Base-by-base conservation (phyloP, 37 sponge, comb jelly and placozoan genomes). In the Lycopodina hypogea region DNA sequence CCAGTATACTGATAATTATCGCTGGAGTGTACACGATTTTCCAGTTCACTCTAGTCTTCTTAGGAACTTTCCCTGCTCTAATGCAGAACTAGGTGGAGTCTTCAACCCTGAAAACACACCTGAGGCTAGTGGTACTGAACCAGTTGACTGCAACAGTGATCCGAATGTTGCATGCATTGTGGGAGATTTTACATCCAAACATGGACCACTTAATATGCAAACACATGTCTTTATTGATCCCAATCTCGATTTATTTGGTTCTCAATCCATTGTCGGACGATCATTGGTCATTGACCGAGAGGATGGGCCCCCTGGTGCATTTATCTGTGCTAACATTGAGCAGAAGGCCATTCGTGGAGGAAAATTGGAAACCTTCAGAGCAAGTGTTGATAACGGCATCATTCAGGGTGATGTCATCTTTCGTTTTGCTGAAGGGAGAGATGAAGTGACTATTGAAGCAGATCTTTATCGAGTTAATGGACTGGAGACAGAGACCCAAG, bases 301-400 rank as follows among this genome's bases (percentile, higher is more conserved):
- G 19, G 67, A 58, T 73, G 59, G 33, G 21, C 40, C 29, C n/a
- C 34, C 48, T 40, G 61, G 23, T 15, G 38, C 19, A 24, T 69
- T 35, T n/a, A 48, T 84, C 1, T 89, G 89, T 78, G 80, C 81
- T 6, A 89, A 89, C 55, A 84, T 89, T 69, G 81, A 89, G 61
- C 71, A 74, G 22, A 41, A 78, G 34, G 48, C 48, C 9, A 45
- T 45, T 9, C 45, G 42, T 38, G 68, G 74, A 39, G 40, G 48
- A 19, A 26, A 40, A 11, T 4, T 80, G 42, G 12, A 68, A 17
- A 83, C 64, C 21, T 24, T 64, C 18, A 65, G 80, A 21, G 84
- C 80, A 24, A 28, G 42, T 2, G 80, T 84, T 41, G 37, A 40
- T 9, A 59, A 75, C 50, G 65, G 56, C 39, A 38, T 35, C 6